Evolutionary conservation across 2,797 vertebrate genomes (phyloP), one percentile per base, ranked within the genome.

Genomic region (Esox masquinongy): DNA sequence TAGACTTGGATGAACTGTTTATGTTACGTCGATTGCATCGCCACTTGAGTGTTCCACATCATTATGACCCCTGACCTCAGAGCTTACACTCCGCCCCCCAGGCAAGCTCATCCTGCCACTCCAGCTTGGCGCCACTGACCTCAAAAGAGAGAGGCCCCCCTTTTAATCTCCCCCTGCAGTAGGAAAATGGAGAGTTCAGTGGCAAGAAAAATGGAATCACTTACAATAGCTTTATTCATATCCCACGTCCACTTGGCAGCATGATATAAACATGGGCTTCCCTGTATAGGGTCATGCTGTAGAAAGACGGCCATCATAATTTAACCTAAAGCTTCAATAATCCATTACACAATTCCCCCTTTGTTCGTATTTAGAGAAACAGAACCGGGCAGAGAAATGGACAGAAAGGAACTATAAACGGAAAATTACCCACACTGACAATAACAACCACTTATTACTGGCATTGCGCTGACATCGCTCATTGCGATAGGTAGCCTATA

Each of bases 221-320:
- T 74, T 74, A 50, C 39, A 49, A 64, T 49, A n/a, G 73, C 73
- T 74, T 74, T 29, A 74, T 74, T 66, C 49, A 50, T 26, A 74
- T 12, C 43, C 39, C 26, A 67, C 31, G 49, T 31, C 24, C 26
- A 49, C 73, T 51, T 61, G 4, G 19, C 39, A 50, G 29, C 59
- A 17, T 67, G 11, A 34, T 50, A 67, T 67, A 67, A 31, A 74
- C 47, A 29, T 49, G 64, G 50, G 64, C 12, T 67, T 16, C 29
- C 31, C 64, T 67, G 15, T 67, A 67, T 36, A 34, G 64, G 64
- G 64, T 3, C 29, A 34, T 14, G 31, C 29, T 19, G 26, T 15
- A 67, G 64, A 67, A 34, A 67, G 16, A 34, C 22, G 24, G 61
- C 26, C 26, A 15, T 64, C 15, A 64, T 64, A 24, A 16, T 64